Evolutionary conservation across 2,797 vertebrate genomes (phyloP).

Genomic region (Anabacerthia variegaticeps): DNA sequence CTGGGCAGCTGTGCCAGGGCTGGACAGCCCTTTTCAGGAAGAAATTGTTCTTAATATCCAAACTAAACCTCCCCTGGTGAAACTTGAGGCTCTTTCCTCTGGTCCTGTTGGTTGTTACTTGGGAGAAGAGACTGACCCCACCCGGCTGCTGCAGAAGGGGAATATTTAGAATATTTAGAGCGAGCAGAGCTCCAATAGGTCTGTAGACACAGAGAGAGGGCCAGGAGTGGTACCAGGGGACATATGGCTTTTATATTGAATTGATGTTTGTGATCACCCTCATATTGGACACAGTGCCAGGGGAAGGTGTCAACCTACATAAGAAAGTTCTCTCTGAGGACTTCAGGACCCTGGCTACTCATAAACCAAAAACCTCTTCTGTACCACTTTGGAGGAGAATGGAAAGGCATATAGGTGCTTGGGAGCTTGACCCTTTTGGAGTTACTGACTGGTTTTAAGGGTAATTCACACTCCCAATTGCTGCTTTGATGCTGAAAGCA

Average conservation of each 20-base stretch:
- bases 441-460: background rate
- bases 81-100: background rate
- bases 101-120: background rate
- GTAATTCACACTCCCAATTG: background rate
- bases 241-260: background rate
- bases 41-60: background rate
- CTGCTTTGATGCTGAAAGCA: background rate
- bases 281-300: background rate
- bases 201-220: background rate
- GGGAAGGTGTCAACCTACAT: background rate
- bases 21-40: background rate
- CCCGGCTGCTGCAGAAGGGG: background rate
- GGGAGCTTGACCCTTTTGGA: background rate
- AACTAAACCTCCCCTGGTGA: background rate
- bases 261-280: background rate
- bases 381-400: background rate
- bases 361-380: background rate
- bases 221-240: background rate
- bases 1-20: background rate
- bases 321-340: background rate
- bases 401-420: background rate
- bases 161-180: background rate
- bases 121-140: background rate
- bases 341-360: background rate
- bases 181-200: background rate